Evolutionary conservation across 2,888 invertebrate species (phyloP).

Genomic region (Neocrepidodera transversa): DNA sequence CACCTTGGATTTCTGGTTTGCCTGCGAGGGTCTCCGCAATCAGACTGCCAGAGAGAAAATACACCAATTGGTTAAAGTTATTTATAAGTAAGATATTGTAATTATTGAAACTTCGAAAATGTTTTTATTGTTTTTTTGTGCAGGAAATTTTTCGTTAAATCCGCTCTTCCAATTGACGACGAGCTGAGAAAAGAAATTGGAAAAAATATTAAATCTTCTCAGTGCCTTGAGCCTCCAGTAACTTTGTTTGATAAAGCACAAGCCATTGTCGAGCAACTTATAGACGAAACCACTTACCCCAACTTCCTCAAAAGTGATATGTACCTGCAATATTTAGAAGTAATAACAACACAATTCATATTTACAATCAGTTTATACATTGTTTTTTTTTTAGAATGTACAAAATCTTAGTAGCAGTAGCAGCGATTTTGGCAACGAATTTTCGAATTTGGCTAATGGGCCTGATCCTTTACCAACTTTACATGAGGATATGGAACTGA

Average conservation of each 20-base stretch:
- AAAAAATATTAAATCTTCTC: slow-evolving; percentile 76
- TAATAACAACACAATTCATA: slow-evolving; percentile 62
- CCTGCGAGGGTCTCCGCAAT: slow-evolving; percentile 86
- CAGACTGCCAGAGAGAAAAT: slow-evolving; percentile 76
- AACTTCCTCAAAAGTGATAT: slow-evolving; percentile 92
- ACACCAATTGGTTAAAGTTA: slow-evolving; percentile 80
- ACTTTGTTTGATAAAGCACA: slow-evolving; percentile 82
- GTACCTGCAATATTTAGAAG: slow-evolving; percentile 84
- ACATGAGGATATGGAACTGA: slow-evolving; percentile 84
- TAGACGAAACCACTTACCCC: slow-evolving; percentile 88
- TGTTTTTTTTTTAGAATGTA: slow-evolving; percentile 51
- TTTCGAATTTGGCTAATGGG: slow-evolving; percentile 54
- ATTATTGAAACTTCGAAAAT: slow-evolving; percentile 6
- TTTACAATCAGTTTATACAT: too few relatives aligned
- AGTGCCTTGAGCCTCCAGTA: slow-evolving; percentile 65
- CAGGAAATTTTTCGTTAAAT: slow-evolving; percentile 51
- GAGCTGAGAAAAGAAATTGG: slow-evolving; percentile 81
- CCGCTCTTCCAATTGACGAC: slow-evolving; percentile 75
- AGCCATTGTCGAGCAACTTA: slow-evolving; percentile 76
- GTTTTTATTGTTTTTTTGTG: slow-evolving; percentile 33
- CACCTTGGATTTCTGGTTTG: slow-evolving; percentile 92
- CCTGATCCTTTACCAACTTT: slow-evolving; percentile 75
- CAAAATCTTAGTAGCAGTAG: slow-evolving; percentile 56
- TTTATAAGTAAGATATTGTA: slow-evolving; percentile 78
- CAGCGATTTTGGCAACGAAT: slow-evolving; percentile 56